phyloP scores from a whole-genome alignment of 2,888 invertebrate genomes.

The Bombylius discolor region DNA sequence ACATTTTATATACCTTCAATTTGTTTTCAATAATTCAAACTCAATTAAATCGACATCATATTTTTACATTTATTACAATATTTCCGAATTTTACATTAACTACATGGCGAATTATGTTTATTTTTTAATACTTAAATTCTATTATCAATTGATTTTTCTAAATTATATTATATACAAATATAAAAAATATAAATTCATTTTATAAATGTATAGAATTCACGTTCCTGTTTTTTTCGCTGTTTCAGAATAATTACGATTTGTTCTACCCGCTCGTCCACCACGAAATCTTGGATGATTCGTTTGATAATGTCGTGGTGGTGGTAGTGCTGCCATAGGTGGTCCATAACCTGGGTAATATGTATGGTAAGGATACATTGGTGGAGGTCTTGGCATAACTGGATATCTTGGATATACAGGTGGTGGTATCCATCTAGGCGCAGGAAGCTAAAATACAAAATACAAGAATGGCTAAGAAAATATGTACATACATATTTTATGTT shows the following conservation, averaged over 20 bases:
- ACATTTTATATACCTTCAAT: too few relatives aligned
- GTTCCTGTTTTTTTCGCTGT: too few relatives aligned
- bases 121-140: too few relatives aligned
- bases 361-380: background rate
- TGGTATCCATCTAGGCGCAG: background rate
- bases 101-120: too few relatives aligned
- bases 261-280: background rate
- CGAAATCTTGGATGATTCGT: background rate
- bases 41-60: too few relatives aligned
- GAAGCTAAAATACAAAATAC: background rate
- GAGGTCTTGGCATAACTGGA: background rate
- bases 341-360: background rate
- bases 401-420: background rate
- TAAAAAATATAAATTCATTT: too few relatives aligned
- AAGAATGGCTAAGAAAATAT: background rate
- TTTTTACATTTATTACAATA: too few relatives aligned
- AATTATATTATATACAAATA: too few relatives aligned
- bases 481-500: background rate
- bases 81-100: too few relatives aligned
- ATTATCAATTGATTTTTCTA: too few relatives aligned
- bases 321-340: background rate
- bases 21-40: too few relatives aligned
- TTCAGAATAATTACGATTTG: background rate
- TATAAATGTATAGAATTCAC: too few relatives aligned
- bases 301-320: background rate